A percentile compares a stretch with the other conserved stretches of the same genome.
These are phyloP conservation scores for Cosmopolites sordidus DNA, from an alignment of 2,888 invertebrate genomes.

Conservation along the genomic window DNA sequence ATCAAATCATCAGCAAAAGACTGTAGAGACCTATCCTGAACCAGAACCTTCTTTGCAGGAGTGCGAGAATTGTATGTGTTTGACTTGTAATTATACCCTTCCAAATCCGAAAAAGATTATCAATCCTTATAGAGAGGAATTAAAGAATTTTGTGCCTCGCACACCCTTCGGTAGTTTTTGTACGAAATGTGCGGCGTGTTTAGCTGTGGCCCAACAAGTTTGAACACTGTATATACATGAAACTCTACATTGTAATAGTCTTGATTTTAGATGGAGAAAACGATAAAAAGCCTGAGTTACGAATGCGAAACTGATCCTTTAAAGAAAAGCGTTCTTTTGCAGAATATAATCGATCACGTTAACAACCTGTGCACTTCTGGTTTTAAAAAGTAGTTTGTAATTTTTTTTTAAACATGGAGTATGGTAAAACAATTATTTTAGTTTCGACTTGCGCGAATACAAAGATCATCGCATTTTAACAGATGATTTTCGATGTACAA, in stretches of 20 bases:
- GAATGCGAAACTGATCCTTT: conserved; percentile 24
- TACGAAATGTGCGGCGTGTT: conserved; percentile 36
- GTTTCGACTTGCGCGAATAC: conserved; percentile 34
- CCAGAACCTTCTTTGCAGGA: not conserved
- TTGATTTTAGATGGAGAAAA: conserved; percentile 6
- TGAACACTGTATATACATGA: not conserved
- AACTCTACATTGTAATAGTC: not conserved
- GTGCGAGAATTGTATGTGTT: conserved; percentile 9
- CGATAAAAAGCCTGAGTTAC: conserved; percentile 27
- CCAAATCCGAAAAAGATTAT: conserved; percentile 35
- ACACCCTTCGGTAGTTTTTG: conserved; percentile 36
- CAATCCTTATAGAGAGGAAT: conserved; percentile 33
- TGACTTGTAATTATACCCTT: conserved; percentile 29
- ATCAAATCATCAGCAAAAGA: not conserved
- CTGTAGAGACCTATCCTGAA: not conserved
- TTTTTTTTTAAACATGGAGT: not conserved
- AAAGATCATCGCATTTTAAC: conserved; percentile 31
- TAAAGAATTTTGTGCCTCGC: conserved; percentile 32
- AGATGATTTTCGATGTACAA: conserved; percentile 32
- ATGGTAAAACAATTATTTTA: conserved; percentile 17
- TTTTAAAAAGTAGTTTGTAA: conserved; percentile 32
- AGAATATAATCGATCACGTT: conserved; percentile 27
- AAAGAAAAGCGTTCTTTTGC: conserved; percentile 24
- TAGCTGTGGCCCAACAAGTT: conserved; percentile 36
- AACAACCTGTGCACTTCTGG: conserved; percentile 30